phyloP scores from a whole-genome alignment of 2,797 vertebrate genomes.

The Streptopelia turtur region DNA sequence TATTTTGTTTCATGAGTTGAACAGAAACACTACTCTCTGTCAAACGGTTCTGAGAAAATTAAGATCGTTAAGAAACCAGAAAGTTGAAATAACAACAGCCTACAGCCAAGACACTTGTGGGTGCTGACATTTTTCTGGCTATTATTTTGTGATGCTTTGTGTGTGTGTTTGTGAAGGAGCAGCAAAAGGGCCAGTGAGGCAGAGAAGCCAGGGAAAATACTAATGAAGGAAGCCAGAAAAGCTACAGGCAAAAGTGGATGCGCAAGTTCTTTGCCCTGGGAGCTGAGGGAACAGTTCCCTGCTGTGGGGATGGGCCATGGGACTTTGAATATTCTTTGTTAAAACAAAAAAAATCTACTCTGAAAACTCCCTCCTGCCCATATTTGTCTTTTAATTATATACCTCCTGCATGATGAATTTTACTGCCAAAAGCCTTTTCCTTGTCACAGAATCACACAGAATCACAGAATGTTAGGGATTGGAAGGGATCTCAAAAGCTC shows the following conservation, averaged over 20 bases:
- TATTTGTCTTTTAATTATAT: neutral
- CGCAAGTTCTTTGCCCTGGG: neutral
- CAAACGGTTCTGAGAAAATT: constrained; percentile 1
- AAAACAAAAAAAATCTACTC: neutral
- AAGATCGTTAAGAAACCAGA: neutral
- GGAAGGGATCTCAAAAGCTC: no score
- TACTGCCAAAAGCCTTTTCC: neutral
- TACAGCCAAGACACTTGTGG: neutral
- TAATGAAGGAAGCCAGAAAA: neutral
- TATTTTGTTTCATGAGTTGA: neutral
- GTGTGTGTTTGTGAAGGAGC: neutral
- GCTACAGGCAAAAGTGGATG: neutral
- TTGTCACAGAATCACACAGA: neutral
- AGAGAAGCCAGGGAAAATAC: neutral
- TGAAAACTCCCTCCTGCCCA: neutral
- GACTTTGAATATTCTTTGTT: neutral
- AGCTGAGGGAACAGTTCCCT: neutral
- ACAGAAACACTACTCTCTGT: neutral
- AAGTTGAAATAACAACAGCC: constrained; percentile 11
- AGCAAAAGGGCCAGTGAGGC: neutral
- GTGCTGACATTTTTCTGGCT: constrained; percentile 41
- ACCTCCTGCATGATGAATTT: neutral
- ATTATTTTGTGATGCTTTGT: neutral
- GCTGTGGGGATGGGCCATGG: neutral
- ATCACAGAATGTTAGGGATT: no score